Evolutionary conservation across 1,140 invertebrate genomes (phyloP).

Genomic region (Bombyx mandarina): DNA sequence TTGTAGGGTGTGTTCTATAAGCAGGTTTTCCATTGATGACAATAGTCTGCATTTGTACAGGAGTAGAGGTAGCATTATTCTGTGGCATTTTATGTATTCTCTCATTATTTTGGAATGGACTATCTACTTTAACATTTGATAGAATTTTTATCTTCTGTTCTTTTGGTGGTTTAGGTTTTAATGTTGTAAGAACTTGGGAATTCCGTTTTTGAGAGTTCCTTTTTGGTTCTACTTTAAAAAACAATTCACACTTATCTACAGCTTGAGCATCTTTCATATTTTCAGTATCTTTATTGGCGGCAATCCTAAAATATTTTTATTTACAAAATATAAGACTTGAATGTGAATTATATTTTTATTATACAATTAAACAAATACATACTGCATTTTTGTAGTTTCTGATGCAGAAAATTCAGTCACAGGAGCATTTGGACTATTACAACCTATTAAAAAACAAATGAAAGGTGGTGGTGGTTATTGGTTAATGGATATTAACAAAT

Average conservation of each 20-base stretch:
- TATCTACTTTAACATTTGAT: slow-evolving; percentile 55
- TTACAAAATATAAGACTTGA: no score
- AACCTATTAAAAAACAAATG: slow-evolving; percentile 6
- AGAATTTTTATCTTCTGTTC: slow-evolving; percentile 50
- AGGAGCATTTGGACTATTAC: slow-evolving; percentile 8
- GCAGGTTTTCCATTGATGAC: slow-evolving; percentile 50
- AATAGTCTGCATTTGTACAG: slow-evolving; percentile 46
- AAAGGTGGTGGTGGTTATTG: neutral
- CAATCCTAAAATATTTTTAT: no score
- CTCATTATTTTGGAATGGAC: slow-evolving; percentile 10
- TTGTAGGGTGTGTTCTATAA: slow-evolving; percentile 24
- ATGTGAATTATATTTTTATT: no score
- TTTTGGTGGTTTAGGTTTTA: slow-evolving; percentile 12
- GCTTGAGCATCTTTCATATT: neutral
- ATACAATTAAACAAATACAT: slow-evolving; percentile 17
- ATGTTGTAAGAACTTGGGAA: neutral
- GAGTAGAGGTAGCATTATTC: slow-evolving; percentile 37
- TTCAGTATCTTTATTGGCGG: slow-evolving; percentile 1
- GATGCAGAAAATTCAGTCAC: slow-evolving; percentile 44
- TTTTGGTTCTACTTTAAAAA: slow-evolving; percentile 1
- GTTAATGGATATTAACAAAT: neutral
- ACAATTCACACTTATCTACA: neutral
- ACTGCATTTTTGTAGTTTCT: slow-evolving; percentile 28
- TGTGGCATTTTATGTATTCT: slow-evolving; percentile 19
- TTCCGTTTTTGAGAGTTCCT: neutral